phyloP scores from a whole-genome alignment of 2,797 vertebrate species.

The Alosa sapidissima region DNA sequence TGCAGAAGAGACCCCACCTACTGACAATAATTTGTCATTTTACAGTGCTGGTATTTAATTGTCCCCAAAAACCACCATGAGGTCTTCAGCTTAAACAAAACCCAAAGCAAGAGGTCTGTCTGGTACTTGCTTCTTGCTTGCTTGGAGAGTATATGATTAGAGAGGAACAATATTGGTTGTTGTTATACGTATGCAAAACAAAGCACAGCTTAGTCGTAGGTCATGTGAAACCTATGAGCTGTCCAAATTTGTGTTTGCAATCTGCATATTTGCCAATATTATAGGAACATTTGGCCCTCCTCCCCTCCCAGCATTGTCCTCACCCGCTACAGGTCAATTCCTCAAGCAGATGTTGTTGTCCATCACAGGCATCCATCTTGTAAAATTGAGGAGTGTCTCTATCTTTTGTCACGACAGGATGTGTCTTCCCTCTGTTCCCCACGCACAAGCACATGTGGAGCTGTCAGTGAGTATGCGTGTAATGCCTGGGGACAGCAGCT shows the following conservation, averaged over 20 bases:
- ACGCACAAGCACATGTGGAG: background rate
- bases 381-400: slow-evolving; percentile 12
- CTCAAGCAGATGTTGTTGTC: slow-evolving; percentile 19
- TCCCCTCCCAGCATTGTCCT: slow-evolving; percentile 1
- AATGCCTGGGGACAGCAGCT: slow-evolving; percentile 13
- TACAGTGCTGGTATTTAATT: too few relatives aligned
- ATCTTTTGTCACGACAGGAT: background rate
- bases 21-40: too few relatives aligned
- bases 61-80: background rate
- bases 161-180: background rate
- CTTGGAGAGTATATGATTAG: background rate
- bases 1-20: too few relatives aligned
- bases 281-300: background rate
- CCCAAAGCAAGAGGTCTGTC: background rate
- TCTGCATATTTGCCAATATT: slow-evolving; percentile 2
- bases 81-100: background rate
- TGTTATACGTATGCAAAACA: background rate
- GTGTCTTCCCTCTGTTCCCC: background rate
- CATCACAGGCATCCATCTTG: background rate
- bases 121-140: background rate
- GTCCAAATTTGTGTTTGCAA: background rate
- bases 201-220: background rate
- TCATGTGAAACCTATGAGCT: slow-evolving; percentile 4
- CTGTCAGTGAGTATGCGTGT: background rate
- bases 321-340: background rate